Base-by-base conservation (phyloP, 2,113 vertebrate species). In the Grus americana region DNA sequence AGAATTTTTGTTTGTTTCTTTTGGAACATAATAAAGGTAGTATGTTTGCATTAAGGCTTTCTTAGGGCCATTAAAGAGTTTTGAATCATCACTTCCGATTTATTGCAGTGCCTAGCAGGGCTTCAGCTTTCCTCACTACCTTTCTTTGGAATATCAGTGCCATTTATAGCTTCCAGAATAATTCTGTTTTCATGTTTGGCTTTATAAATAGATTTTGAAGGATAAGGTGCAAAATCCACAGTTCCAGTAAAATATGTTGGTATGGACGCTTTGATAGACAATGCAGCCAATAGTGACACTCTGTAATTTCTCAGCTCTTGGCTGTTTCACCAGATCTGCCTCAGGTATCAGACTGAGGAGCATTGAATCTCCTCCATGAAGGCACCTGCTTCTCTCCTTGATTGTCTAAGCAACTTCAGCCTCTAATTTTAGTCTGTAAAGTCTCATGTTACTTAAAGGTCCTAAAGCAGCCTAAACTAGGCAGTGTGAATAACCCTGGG, bases 31-130 rank as follows among this genome's bases (percentile, higher is more conserved):
- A 62, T 65, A 85, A 71, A 62, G 91, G 38, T 49, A 57, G 24
- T 62, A 4, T 86, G 38, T 89, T 97, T 96, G 63, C 92, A 95
- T 92, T 91, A 68, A 86, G 27, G 14, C 71, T 95, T 96, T 97
- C 66, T 38, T 82, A 73, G 1, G 15, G 55, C 29, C 30, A 22
- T 88, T 83, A 58, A 58, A 84, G 86, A n/a, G 34, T 84, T 89
- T 95, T 92, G 72, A 97, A 66, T 93, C 47, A 88, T 93, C 21
- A 1, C 57, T 74, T 93, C 61, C 58, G 63, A 76, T 93, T 90
- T 96, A 62, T 71, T 96, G 55, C 63, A 27, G 12, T 63, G 65
- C 65, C 52, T 87, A 52, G 46, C 32, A 75, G 72, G 38, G 40
- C 55, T 87, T 79, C 59, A 92, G 58, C 30, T 49, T 90, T 79